Conservation (phyloP, 2,797 vertebrate species). For the Mycteria americana region DNA sequence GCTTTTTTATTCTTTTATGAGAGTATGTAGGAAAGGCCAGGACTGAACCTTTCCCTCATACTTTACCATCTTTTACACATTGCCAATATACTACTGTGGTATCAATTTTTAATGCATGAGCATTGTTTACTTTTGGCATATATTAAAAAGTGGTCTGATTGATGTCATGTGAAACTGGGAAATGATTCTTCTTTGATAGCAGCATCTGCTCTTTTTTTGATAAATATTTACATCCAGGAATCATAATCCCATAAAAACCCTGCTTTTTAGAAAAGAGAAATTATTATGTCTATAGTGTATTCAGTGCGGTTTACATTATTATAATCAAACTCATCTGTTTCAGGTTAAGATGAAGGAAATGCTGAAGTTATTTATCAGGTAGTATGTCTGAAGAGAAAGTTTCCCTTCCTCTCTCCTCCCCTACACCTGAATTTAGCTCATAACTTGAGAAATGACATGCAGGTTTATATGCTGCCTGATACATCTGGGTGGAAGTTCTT, state of each 20-base stretch:
- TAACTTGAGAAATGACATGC: neutral
- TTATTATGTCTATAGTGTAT: neutral
- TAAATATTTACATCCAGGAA: neutral
- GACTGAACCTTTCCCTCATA: neutral
- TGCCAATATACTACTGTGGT: neutral
- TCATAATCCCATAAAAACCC: neutral
- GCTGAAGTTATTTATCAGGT: neutral
- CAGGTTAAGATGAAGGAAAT: neutral
- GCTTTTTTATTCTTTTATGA: neutral
- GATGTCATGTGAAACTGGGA: neutral
- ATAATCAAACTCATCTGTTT: neutral
- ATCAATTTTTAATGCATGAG: neutral
- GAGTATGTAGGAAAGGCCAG: neutral
- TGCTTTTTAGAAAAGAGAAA: neutral
- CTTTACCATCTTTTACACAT: neutral
- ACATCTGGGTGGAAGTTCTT: neutral
- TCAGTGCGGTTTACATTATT: neutral
- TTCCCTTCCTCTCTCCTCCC: neutral
- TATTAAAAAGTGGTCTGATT: neutral
- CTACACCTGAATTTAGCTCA: neutral
- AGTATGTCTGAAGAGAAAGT: neutral
- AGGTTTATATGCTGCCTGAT: neutral
- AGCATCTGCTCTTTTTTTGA: neutral
- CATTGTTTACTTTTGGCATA: neutral
- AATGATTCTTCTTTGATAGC: neutral